phyloP scores from a whole-genome alignment of 2,113 vertebrate genomes.

The Gymnorhina tibicen region DNA sequence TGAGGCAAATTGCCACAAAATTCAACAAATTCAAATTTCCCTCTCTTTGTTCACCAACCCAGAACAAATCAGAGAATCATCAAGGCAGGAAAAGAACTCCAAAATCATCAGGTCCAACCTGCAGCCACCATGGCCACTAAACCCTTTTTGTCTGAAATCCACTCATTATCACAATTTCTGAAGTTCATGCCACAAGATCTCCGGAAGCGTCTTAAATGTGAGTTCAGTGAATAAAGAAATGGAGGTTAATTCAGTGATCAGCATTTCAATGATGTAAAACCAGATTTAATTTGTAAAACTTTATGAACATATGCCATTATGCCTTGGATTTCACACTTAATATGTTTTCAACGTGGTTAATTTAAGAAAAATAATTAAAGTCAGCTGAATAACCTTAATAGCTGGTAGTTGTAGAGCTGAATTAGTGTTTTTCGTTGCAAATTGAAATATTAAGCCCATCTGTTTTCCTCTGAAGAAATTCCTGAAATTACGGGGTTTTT shows the following conservation, averaged over 20 bases:
- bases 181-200: not conserved
- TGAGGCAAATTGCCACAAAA: not conserved
- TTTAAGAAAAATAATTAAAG: not conserved
- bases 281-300: not conserved
- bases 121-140: not conserved
- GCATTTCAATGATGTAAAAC: not conserved
- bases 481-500: not conserved
- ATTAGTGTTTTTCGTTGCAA: not conserved
- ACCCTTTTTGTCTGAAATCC: not conserved
- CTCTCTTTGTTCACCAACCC: not conserved
- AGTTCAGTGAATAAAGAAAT: not conserved
- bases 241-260: not conserved
- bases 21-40: too few relatives aligned
- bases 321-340: not conserved
- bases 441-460: not conserved
- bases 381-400: not conserved
- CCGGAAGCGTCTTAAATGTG: not conserved
- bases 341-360: not conserved
- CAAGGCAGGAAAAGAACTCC: not conserved
- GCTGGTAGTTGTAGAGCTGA: not conserved
- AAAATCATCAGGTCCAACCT: not conserved
- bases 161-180: not conserved
- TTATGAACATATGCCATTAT: not conserved
- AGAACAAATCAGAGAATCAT: not conserved
- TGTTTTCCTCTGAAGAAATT: not conserved